Evolutionary conservation across 2,888 invertebrate genomes (phyloP).

Genomic region (Ormyrus rosae): DNA sequence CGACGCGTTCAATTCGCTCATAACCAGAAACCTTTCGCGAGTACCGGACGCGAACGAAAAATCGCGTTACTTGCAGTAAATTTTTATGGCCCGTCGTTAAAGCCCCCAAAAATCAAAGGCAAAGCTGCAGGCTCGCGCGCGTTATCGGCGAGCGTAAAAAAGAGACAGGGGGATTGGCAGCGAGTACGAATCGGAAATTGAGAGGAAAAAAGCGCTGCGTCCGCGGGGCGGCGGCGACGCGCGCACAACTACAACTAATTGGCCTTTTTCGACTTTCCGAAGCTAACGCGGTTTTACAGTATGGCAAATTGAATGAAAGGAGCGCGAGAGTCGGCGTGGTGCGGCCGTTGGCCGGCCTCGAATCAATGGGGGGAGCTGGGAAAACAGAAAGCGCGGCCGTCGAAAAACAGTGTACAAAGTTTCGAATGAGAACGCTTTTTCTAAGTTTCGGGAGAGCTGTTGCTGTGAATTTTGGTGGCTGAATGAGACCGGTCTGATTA

Average conservation of each 20-base stretch:
- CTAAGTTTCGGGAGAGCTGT: too few species aligned
- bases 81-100: neutral
- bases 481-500: too few species aligned
- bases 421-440: too few species aligned
- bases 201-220: slow-evolving; percentile 3
- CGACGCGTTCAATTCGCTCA: neutral
- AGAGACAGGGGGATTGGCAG: neutral
- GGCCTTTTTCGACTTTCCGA: slow-evolving; percentile 33
- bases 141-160: too few species aligned
- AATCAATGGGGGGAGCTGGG: too few species aligned
- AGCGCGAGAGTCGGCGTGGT: slow-evolving; percentile 3
- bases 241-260: slow-evolving; percentile 19
- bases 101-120: slow-evolving; percentile 4
- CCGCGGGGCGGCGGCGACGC: too few species aligned
- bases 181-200: neutral
- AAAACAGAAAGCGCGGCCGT: too few species aligned
- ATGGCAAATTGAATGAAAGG: slow-evolving; percentile 21
- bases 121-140: neutral
- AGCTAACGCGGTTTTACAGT: slow-evolving; percentile 17
- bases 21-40: neutral
- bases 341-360: too few species aligned
- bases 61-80: slow-evolving; percentile 7
- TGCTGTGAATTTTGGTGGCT: too few species aligned
- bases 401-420: too few species aligned
- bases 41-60: neutral